These are phyloP conservation scores for Metalampra italica DNA, from an alignment of 2,888 invertebrate genomes.

Conservation along the genomic window DNA sequence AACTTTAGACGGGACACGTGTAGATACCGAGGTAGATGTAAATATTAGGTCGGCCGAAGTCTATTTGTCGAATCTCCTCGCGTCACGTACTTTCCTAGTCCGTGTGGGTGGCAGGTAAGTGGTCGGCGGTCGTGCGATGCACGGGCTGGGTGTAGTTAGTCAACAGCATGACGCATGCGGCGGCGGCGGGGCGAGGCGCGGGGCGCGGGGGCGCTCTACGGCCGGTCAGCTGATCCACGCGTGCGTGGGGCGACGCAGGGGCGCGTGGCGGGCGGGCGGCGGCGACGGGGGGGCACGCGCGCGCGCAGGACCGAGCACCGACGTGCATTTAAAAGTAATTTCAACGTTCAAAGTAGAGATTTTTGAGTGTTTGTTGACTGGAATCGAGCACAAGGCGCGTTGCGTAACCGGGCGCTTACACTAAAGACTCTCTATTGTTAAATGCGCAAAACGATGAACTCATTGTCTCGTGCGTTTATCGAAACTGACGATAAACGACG, in stretches of 20 bases:
- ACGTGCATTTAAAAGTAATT: slow-evolving; percentile 44
- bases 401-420: slow-evolving; percentile 46
- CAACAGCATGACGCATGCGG: slow-evolving; percentile 51
- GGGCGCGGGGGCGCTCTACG: slow-evolving; percentile 22
- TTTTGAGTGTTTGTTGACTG: slow-evolving; percentile 31
- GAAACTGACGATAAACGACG: slow-evolving; percentile 29
- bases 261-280: slow-evolving; percentile 11
- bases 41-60: neutral
- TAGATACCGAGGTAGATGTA: neutral
- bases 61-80: slow-evolving; percentile 19
- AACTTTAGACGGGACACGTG: neutral
- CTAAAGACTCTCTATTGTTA: slow-evolving; percentile 40
- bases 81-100: slow-evolving; percentile 34
- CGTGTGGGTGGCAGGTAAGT: slow-evolving; percentile 41
- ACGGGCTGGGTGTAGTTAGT: slow-evolving; percentile 27
- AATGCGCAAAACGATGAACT: slow-evolving; percentile 39
- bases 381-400: slow-evolving; percentile 56
- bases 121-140: slow-evolving; percentile 32
- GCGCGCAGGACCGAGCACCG: slow-evolving; percentile 42
- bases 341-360: slow-evolving; percentile 30
- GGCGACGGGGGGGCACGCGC: slow-evolving; percentile 30
- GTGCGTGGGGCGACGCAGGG: slow-evolving; percentile 23
- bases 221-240: slow-evolving; percentile 69
- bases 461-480: slow-evolving; percentile 45
- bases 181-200: slow-evolving; percentile 35